Conservation (phyloP, 2,797 vertebrate species). For the Graptemys geographica region DNA sequence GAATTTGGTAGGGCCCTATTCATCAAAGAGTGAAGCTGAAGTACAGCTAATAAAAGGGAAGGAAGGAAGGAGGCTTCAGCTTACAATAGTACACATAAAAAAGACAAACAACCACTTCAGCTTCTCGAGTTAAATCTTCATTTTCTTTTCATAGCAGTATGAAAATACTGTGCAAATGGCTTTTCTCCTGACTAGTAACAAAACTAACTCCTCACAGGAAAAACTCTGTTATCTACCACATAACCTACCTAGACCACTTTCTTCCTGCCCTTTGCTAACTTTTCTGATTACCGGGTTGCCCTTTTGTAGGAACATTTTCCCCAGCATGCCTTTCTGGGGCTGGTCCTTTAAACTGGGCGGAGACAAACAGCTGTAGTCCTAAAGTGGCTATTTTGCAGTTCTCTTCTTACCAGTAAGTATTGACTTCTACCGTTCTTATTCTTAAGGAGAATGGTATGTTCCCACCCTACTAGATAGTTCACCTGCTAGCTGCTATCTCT, state of each 20-base stretch:
- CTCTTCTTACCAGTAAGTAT: constrained; percentile 48
- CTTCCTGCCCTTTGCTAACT: neutral
- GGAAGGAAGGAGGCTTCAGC: too few species aligned
- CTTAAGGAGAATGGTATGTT: constrained; percentile 35
- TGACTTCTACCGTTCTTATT: constrained; percentile 21
- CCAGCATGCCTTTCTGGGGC: constrained; percentile 46
- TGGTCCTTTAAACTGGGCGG: constrained; percentile 39
- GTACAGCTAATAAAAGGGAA: neutral
- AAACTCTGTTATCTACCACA: neutral
- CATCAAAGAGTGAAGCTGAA: neutral
- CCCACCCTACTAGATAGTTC: neutral
- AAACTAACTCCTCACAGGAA: neutral
- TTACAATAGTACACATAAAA: neutral
- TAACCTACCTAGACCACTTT: neutral
- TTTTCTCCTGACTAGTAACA: neutral
- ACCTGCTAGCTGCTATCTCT: neutral
- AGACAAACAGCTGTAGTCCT: constrained; percentile 13
- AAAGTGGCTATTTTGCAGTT: constrained; percentile 27
- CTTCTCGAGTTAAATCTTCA: neutral
- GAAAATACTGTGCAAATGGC: neutral
- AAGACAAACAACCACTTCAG: neutral
- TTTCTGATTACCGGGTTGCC: neutral
- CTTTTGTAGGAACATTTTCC: neutral
- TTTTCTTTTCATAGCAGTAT: neutral
- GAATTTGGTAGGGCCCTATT: too few species aligned